These are phyloP conservation scores for Cephonodes hylas DNA, from an alignment of 2,888 invertebrate genomes.

Conservation along the genomic window DNA sequence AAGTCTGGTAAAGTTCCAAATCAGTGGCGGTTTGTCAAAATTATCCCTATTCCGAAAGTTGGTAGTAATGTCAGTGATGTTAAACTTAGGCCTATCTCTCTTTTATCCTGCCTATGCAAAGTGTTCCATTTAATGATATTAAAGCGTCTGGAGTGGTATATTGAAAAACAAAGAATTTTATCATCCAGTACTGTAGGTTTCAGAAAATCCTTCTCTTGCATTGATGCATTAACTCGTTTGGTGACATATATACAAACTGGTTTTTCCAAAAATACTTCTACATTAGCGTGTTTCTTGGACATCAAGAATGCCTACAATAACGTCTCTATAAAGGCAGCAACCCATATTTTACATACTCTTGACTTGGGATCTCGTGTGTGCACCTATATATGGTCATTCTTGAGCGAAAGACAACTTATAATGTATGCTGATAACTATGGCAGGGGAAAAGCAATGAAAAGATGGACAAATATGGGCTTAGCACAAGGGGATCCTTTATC, in stretches of 20 bases:
- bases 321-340: background rate
- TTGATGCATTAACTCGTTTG: background rate
- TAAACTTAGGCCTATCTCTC: conserved; percentile 12
- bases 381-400: background rate
- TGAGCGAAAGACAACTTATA: background rate
- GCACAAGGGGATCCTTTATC: too few relatives aligned
- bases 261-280: background rate
- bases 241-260: background rate
- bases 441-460: background rate
- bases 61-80: background rate
- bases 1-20: too few relatives aligned
- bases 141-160: background rate
- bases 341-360: background rate
- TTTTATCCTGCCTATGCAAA: too few relatives aligned
- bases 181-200: background rate
- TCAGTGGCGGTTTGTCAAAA: too few relatives aligned
- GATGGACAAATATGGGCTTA: too few relatives aligned
- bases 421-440: background rate
- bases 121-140: background rate
- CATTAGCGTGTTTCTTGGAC: too few relatives aligned
- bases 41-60: too few relatives aligned
- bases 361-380: background rate
- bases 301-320: too few relatives aligned
- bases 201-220: background rate
- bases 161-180: background rate